A percentile compares a stretch with the other conserved stretches of the same genome.
Conservation (phyloP, 2,888 invertebrate genomes). For the Rhagonycha lutea region DNA sequence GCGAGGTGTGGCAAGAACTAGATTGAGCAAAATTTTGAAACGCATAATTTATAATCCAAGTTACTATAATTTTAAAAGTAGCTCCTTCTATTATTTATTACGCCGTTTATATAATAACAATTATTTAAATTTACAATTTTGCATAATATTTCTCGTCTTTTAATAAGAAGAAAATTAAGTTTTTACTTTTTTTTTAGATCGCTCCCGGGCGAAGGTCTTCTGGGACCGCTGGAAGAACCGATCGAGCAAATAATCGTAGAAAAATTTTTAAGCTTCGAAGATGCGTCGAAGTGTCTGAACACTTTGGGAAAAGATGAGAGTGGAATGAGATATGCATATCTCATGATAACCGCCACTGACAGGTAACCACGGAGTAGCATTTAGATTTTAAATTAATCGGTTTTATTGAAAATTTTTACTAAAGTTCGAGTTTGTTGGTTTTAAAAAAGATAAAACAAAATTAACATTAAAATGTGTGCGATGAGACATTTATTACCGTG, state of each 20-base stretch:
- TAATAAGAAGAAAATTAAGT: not conserved
- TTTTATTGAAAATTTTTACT: not conserved
- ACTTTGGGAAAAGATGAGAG: conserved; percentile 54
- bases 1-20: not conserved
- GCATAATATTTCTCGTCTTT: not conserved
- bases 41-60: not conserved
- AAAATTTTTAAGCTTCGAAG: conserved; percentile 47
- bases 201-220: not conserved
- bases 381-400: conserved; percentile 20
- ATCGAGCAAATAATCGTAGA: conserved; percentile 40
- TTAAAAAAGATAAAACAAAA: not conserved
- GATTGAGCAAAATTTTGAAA: not conserved
- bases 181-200: not conserved
- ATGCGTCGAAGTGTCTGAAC: conserved; percentile 50
- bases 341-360: conserved; percentile 59
- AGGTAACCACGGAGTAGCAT: conserved; percentile 29
- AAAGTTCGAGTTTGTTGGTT: not conserved
- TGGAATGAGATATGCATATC: conserved; percentile 60
- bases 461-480: not conserved
- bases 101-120: not conserved
- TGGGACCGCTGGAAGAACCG: not conserved
- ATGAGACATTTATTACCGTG: not conserved
- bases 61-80: not conserved
- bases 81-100: not conserved
- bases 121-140: not conserved